Percentiles rank a stretch among this genome's conserved stretches.
phyloP scores from a whole-genome alignment of 2,888 invertebrate genomes.

The Phania funesta region DNA sequence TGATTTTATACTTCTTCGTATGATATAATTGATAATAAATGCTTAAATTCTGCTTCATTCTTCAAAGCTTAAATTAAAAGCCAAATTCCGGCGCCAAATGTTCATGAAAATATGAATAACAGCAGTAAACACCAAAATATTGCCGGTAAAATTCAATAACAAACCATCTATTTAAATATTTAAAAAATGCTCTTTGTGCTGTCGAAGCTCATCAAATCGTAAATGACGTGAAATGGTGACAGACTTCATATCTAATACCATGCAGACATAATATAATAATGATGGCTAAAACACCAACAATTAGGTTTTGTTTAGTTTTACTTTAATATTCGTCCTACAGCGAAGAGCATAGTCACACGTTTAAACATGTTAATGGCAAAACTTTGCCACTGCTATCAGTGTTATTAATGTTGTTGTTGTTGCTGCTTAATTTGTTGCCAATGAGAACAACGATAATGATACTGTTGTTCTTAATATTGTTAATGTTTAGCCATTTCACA shows the following conservation, averaged over 20 bases:
- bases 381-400: background rate
- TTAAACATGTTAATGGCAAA: background rate
- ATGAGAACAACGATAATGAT: conserved; percentile 1
- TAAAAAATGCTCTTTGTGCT: conserved; percentile 16
- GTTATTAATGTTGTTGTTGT: background rate
- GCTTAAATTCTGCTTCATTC: no score
- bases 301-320: background rate
- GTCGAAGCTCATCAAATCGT: conserved; percentile 34
- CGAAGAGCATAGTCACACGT: background rate
- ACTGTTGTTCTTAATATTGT: conserved; percentile 29
- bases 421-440: background rate
- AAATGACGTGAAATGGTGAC: conserved; percentile 24
- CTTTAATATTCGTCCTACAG: background rate
- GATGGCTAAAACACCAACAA: background rate
- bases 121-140: no score
- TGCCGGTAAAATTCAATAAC: no score
- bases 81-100: no score
- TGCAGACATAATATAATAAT: background rate
- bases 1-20: no score
- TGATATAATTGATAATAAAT: no score
- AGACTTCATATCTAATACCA: background rate
- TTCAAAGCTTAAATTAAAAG: no score
- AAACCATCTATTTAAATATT: no score
- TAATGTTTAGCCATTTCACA: conserved; percentile 10
- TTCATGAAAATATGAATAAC: no score